Evolutionary conservation across 2,113 vertebrate species (phyloP), one percentile per base, ranked within the genome.

Genomic region (Xyliphius kryptos): DNA sequence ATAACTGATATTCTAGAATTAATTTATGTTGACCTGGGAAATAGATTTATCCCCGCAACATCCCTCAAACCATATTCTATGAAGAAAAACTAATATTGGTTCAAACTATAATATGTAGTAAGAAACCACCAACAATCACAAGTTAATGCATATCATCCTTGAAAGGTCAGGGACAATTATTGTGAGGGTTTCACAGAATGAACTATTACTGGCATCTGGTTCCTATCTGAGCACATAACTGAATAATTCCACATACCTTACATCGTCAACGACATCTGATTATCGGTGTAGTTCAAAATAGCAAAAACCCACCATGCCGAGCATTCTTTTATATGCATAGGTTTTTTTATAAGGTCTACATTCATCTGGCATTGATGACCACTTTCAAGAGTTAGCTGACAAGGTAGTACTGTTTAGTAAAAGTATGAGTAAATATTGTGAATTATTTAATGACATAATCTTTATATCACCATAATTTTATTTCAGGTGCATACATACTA

Each of bases 141-240:
- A 20, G 16, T 15, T 44, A 17, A 14, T 10, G 38, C 11, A 43
- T 14, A 63, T 4, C 0, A 1, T 67, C 21, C 36, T 44, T 76
- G 74, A 70, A 32, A 44, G 17, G 21, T 73, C 56, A 76, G 6
- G 74, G 74, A 62, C 65, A 73, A 16, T 0, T 21, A 40, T 50
- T 6, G 58, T 58, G 10, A 26, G 57, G 53, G 48, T 65, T 6
- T 1, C 70, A 68, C 52, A 17, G 1, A 21, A 2, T 70, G 63
- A 63, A 68, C 22, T 76, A 76, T 76, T 76, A 15, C 74, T 76
- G 59, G 70, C 74, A 76, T 70, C 47, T 76, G 74, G 67, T 63
- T 73, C 67, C 67, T 70, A 61, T 38, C 63, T 76, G 70, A 76
- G 38, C 59, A 72, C 67, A 5, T 1, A 5, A 5, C 2, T 2